Base-by-base conservation (phyloP, 2,888 invertebrate genomes). In the Caenorhabditis sp. region DNA sequence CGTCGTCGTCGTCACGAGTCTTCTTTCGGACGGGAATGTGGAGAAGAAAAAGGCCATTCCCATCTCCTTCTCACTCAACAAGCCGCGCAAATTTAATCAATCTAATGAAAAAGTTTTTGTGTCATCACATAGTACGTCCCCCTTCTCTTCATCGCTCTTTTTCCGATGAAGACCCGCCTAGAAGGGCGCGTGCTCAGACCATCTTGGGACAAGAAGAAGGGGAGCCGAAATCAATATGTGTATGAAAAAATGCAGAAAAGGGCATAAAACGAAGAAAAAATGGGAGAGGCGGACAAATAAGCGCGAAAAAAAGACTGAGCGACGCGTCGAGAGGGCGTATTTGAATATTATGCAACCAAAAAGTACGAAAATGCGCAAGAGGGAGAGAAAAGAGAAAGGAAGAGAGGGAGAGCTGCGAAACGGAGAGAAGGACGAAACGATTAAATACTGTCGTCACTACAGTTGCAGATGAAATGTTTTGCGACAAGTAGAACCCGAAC, bases 61-160 rank as follows among this genome's bases (percentile, higher is more conserved):
- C n/a, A n/a, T n/a, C n/a, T n/a, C n/a, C n/a, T n/a, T 51, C 32
- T 51, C 51, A 51, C 40, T 18, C 40, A 37, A 55, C 37, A 53
- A 51, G 18, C 67, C 67, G 55, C 76, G 61, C 61, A 61, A 76
- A 76, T 76, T 67, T 76, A 67, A 76, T 76, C 67, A 76, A 67
- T 67, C 67, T 76, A 76, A 76, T 76, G 76, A 67, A 68, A 55
- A 67, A 76, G 58, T 69, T 60, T 61, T 51, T 55, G 61, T 71
- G 62, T 62, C n/a, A n/a, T n/a, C 56, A 40, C 40, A 64, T 50
- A 47, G 53, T 44, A 35, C 53, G 35, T 44, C 9, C 5, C 20
- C 61, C 18, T 60, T 15, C 61, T 13, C 26, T 69, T 32, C 18
- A n/a, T n/a, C 20, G 60, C 18, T 60, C 20, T 70, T 13, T 37